These are phyloP conservation scores for Corythornis leucogaster DNA, from an alignment of 2,797 vertebrate species.

Conservation along the genomic window DNA sequence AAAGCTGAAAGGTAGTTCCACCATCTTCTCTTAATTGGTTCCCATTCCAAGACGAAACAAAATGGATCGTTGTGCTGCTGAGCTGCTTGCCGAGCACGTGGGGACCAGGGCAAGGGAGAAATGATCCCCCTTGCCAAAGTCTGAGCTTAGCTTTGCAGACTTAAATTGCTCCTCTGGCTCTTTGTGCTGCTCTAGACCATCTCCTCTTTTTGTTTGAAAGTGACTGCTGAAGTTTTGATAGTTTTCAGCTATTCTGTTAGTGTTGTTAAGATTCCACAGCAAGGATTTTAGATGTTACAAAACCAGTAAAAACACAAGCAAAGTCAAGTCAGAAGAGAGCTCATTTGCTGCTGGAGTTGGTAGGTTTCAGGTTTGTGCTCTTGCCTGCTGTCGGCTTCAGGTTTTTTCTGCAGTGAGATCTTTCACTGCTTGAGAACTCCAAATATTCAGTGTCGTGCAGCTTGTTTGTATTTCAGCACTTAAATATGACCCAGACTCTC, in stretches of 20 bases:
- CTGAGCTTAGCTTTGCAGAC: neutral
- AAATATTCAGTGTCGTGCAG: accelerated
- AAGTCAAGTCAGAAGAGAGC: neutral
- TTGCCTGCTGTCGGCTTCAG: accelerated
- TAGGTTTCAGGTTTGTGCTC: neutral
- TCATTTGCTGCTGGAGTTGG: neutral
- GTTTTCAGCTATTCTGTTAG: neutral
- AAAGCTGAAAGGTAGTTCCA: conserved; percentile 48
- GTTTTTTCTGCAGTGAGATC: neutral
- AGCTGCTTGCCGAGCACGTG: neutral
- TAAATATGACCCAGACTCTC: neutral
- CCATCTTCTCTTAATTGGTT: conserved; percentile 59
- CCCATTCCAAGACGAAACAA: conserved; percentile 3
- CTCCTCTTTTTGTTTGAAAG: neutral
- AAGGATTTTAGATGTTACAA: too few species aligned
- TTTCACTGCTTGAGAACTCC: neutral
- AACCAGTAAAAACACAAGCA: neutral
- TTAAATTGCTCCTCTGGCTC: neutral
- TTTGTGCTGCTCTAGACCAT: neutral
- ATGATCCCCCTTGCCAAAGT: neutral
- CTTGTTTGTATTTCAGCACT: neutral
- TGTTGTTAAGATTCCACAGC: neutral
- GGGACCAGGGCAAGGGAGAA: neutral
- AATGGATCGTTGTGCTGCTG: neutral
- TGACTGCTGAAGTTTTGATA: too few species aligned